These are phyloP conservation scores for Chalcis sispes DNA, from an alignment of 2,888 invertebrate species.

Conservation along the genomic window DNA sequence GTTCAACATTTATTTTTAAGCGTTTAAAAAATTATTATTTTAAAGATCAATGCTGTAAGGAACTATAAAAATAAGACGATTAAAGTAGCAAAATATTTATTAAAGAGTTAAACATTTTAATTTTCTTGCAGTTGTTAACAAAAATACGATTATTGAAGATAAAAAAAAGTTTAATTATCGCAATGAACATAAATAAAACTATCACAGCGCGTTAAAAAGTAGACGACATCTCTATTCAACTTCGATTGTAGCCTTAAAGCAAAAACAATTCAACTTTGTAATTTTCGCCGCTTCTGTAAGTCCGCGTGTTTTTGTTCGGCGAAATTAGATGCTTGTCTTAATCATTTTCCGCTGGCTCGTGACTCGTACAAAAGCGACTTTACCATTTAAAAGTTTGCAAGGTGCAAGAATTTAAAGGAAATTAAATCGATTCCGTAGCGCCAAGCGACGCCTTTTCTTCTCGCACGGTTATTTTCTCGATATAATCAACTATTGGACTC, in stretches of 20 bases:
- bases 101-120: too few relatives aligned
- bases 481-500: not conserved
- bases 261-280: constrained; percentile 18
- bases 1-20: too few relatives aligned
- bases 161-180: too few relatives aligned
- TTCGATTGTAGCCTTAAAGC: not conserved
- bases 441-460: not conserved
- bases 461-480: not conserved
- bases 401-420: not conserved
- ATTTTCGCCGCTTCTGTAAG: constrained; percentile 1
- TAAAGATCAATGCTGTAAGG: too few relatives aligned
- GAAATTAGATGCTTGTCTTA: constrained; percentile 29
- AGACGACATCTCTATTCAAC: not conserved
- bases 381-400: constrained; percentile 4
- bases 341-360: not conserved
- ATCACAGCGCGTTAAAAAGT: too few relatives aligned
- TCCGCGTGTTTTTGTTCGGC: constrained; percentile 8
- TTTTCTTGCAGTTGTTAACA: too few relatives aligned
- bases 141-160: too few relatives aligned
- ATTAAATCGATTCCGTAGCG: not conserved
- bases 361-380: not conserved
- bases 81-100: too few relatives aligned
- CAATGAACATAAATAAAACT: too few relatives aligned
- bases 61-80: too few relatives aligned
- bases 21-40: too few relatives aligned